Percentiles rank a stretch among this genome's conserved stretches.
Evolutionary conservation across 2,113 vertebrate genomes (phyloP).

Genomic region (Gavialis gangeticus): DNA sequence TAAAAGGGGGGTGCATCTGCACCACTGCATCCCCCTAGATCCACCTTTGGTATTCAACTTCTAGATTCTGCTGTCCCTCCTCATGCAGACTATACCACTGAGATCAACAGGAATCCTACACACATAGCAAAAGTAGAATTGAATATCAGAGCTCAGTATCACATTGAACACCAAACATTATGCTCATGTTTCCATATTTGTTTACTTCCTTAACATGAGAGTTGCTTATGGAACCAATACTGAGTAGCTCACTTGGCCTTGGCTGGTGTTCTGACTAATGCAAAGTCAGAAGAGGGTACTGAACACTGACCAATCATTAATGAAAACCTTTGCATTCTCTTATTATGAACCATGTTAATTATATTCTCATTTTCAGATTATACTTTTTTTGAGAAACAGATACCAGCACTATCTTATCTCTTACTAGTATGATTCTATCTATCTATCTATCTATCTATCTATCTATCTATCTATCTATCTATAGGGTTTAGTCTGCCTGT

Average conservation of each 20-base stretch:
- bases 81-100: background rate
- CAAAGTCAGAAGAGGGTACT: background rate
- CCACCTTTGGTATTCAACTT: no score
- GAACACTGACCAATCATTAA: background rate
- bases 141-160: background rate
- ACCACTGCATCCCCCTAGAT: no score
- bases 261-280: background rate
- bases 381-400: background rate
- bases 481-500: no score
- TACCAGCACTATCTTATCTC: background rate
- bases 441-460: background rate
- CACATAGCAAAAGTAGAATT: background rate
- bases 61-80: background rate
- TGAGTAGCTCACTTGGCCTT: background rate
- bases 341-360: background rate
- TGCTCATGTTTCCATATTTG: background rate
- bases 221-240: background rate
- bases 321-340: background rate
- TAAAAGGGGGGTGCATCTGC: no score
- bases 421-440: background rate
- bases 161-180: background rate
- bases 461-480: background rate
- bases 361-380: background rate
- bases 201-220: background rate
- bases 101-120: constrained; percentile 6